Evolutionary conservation across 2,888 invertebrate genomes (phyloP).

Genomic region (Agrypnus murinus): DNA sequence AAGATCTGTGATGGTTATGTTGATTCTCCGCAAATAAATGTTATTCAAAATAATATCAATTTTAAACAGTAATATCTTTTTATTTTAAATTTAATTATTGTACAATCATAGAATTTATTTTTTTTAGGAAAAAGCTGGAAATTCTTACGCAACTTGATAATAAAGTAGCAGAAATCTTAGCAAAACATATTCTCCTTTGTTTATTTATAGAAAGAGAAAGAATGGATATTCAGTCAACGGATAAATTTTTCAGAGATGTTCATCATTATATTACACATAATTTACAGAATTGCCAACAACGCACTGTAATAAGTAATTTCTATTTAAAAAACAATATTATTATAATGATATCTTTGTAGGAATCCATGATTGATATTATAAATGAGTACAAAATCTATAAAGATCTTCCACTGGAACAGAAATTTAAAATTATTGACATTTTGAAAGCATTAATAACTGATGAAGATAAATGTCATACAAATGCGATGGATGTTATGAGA

Average conservation of each 20-base stretch:
- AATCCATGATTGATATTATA: conserved; percentile 41
- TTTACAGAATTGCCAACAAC: conserved; percentile 21
- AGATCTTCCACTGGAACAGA: conserved; percentile 45
- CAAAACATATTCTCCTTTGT: conserved; percentile 16
- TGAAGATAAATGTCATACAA: neutral
- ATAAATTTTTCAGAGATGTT: conserved; percentile 47
- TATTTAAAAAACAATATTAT: neutral
- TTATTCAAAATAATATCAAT: conserved; percentile 8
- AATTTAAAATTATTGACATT: conserved; percentile 28
- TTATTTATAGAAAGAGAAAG: conserved; percentile 32
- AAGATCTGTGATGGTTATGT: conserved; percentile 20
- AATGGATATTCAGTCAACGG: conserved; percentile 37
- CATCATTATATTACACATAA: conserved; percentile 42
- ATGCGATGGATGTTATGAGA: conserved; percentile 22
- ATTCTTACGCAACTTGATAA: conserved; percentile 8
- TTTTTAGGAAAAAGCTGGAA: conserved; percentile 36
- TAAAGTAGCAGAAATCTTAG: conserved; percentile 26
- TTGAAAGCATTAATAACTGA: conserved; percentile 16
- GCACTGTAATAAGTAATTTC: conserved; percentile 43
- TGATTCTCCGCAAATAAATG: conserved; percentile 27
- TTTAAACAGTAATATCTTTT: conserved; percentile 30
- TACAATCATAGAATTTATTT: neutral
- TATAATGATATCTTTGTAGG: too few relatives aligned
- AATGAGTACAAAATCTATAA: conserved; percentile 27
- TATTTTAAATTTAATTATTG: neutral